Evolutionary conservation across 2,797 vertebrate genomes (phyloP).

Genomic region (Hoplostethus mediterraneus): DNA sequence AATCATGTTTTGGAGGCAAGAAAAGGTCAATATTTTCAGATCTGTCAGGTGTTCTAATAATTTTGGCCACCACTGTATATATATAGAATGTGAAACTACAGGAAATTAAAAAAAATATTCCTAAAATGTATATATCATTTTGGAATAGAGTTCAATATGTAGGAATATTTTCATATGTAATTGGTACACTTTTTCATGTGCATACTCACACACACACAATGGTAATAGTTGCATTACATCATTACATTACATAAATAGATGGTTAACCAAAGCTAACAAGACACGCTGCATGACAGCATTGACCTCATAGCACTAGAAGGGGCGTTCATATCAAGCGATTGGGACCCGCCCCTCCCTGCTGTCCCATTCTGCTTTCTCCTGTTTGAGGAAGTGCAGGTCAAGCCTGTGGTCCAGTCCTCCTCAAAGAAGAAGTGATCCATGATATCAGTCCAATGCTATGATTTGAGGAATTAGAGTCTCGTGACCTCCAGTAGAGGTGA

Average conservation of each 20-base stretch:
- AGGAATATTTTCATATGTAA: not conserved
- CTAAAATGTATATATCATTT: no score
- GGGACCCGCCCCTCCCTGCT: not conserved
- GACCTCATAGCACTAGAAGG: constrained; percentile 1
- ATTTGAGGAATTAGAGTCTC: constrained; percentile 40
- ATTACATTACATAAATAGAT: constrained; percentile 46
- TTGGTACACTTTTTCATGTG: not conserved
- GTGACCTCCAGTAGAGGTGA: constrained; percentile 40
- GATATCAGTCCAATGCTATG: constrained; percentile 14
- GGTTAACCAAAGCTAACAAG: constrained; percentile 40
- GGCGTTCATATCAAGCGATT: constrained; percentile 9
- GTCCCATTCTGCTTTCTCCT: not conserved
- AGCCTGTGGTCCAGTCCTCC: constrained; percentile 9
- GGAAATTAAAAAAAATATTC: no score
- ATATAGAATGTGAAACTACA: no score
- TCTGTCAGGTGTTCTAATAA: no score
- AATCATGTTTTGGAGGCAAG: no score
- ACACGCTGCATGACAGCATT: constrained; percentile 1
- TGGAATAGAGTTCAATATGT: no score
- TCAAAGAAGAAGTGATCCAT: constrained; percentile 68
- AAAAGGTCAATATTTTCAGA: no score
- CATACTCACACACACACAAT: not conserved
- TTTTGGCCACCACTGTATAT: no score
- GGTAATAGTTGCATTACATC: constrained; percentile 52
- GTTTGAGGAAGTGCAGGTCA: constrained; percentile 55